These are phyloP conservation scores for Hypotaenidia okinawae DNA, from an alignment of 2,797 vertebrate species.

Conservation along the genomic window DNA sequence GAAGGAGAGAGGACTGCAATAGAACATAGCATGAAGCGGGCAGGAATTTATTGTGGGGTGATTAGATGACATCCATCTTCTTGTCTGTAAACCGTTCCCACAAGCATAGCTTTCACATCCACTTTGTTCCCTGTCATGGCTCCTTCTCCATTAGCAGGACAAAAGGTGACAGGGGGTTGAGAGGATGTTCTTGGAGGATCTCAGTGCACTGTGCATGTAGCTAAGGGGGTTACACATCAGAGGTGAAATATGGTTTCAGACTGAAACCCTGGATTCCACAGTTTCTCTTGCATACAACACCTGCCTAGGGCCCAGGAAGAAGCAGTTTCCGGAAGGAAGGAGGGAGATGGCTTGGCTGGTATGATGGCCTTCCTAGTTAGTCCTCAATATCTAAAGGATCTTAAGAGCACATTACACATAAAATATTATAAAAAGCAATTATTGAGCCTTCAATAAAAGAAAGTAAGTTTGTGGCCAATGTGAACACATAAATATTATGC, in stretches of 20 bases:
- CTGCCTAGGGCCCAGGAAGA: neutral
- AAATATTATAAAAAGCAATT: neutral
- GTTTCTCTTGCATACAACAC: neutral
- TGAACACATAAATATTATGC: neutral
- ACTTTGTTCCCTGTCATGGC: constrained; percentile 1
- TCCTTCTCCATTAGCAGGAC: neutral
- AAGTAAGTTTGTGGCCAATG: neutral
- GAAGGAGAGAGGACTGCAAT: neutral
- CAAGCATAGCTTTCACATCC: neutral
- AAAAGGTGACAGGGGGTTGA: neutral
- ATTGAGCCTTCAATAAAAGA: neutral
- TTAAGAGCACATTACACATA: neutral
- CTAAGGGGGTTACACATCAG: neutral
- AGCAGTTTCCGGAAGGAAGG: neutral
- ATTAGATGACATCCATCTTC: constrained; percentile 49
- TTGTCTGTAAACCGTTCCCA: constrained; percentile 33
- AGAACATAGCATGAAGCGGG: neutral
- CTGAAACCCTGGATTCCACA: neutral
- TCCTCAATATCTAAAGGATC: neutral
- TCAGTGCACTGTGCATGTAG: neutral
- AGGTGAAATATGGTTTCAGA: neutral
- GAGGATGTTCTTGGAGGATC: neutral
- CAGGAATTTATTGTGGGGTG: neutral
- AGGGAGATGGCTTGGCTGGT: neutral
- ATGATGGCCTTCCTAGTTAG: neutral